Conservation (phyloP, 1,140 invertebrate genomes). For the Ridgeia piscesae region DNA sequence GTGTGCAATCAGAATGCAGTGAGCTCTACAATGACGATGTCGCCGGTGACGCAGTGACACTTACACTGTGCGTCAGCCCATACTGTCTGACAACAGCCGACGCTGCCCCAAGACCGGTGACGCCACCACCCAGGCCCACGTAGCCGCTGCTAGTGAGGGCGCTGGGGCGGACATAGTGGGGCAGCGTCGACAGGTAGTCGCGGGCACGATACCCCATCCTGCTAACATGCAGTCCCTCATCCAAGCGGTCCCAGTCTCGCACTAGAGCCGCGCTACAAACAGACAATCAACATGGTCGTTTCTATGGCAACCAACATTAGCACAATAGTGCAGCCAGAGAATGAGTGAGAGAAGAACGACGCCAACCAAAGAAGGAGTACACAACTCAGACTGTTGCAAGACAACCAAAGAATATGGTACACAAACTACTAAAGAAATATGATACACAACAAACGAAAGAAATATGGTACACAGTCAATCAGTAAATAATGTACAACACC, state of each 20-base stretch:
- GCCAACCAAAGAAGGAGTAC: neutral
- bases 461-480: neutral
- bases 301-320: neutral
- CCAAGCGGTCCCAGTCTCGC: neutral
- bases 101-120: neutral
- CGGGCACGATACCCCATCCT: neutral
- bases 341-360: neutral
- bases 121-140: neutral
- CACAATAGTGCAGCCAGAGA: neutral
- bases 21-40: neutral
- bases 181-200: neutral
- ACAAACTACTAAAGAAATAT: neutral
- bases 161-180: neutral
- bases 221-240: neutral
- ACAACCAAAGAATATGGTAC: neutral
- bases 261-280: neutral
- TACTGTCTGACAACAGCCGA: neutral
- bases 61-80: neutral
- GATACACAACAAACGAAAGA: neutral
- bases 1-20: neutral
- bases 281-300: neutral
- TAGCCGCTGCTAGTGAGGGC: neutral
- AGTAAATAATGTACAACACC: neutral
- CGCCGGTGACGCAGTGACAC: neutral
- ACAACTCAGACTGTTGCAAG: neutral